Evolutionary conservation across 2,113 vertebrate species (phyloP).

Genomic region (Pygoscelis adeliae): DNA sequence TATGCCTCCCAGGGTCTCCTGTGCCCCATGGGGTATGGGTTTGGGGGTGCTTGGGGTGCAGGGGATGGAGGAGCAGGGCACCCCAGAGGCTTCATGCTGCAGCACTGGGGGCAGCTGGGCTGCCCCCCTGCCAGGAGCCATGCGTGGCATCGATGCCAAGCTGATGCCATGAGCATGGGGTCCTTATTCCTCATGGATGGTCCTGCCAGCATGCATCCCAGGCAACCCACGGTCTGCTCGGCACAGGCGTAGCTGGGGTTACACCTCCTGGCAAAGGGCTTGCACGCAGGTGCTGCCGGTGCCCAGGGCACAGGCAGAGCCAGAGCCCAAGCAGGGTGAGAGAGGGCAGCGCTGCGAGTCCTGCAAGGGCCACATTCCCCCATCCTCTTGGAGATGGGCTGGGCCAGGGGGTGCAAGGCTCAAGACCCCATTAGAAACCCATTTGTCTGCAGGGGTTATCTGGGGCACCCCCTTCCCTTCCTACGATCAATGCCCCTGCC

Average conservation of each 20-base stretch:
- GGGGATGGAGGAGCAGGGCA: background rate
- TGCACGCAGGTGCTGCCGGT: background rate
- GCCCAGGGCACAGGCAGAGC: fast-evolving
- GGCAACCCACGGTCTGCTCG: background rate
- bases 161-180: fast-evolving
- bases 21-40: background rate
- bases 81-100: background rate
- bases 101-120: background rate
- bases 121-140: background rate
- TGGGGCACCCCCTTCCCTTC: background rate
- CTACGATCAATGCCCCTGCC: background rate
- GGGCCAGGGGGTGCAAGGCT: background rate
- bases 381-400: constrained; percentile 19
- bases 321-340: fast-evolving
- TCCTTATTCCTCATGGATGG: background rate
- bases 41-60: background rate
- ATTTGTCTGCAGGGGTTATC: constrained; percentile 58
- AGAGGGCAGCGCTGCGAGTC: background rate
- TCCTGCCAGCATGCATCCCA: background rate
- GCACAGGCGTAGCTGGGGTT: background rate
- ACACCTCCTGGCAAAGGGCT: background rate
- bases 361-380: background rate
- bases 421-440: constrained; percentile 22
- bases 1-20: background rate
- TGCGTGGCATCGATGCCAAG: background rate